A percentile compares a stretch with the other conserved stretches of the same genome.
These are phyloP conservation scores for Noctua fimbriata DNA, from an alignment of 2,888 invertebrate genomes.

Conservation along the genomic window DNA sequence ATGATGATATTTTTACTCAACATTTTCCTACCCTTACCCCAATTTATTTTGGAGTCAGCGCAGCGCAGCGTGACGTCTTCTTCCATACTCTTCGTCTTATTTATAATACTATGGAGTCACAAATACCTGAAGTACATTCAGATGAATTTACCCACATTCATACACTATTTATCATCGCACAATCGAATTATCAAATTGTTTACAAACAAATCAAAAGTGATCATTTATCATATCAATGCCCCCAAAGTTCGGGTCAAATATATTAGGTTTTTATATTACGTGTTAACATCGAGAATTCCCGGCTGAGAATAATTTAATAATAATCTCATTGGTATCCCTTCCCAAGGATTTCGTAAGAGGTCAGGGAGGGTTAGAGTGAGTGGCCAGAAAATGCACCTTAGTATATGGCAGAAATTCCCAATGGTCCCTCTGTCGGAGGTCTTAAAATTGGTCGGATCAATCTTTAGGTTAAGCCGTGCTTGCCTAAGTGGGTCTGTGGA, in stretches of 20 bases:
- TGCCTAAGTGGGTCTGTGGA: no score
- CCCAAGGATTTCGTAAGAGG: constrained; percentile 42
- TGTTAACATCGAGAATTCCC: constrained; percentile 18
- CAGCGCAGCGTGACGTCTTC: background rate
- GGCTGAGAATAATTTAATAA: constrained; percentile 20
- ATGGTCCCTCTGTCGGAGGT: no score
- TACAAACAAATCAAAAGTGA: constrained; percentile 49
- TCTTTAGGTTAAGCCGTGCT: no score
- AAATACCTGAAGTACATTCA: background rate
- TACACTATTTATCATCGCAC: constrained; percentile 5
- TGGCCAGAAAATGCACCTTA: background rate
- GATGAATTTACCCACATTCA: background rate
- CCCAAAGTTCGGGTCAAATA: constrained; percentile 52
- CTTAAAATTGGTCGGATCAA: no score
- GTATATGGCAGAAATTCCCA: background rate
- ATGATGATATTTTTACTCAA: background rate
- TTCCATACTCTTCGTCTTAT: background rate
- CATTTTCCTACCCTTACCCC: background rate
- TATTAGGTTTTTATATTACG: constrained; percentile 49
- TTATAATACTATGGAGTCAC: background rate
- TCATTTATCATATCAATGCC: constrained; percentile 38
- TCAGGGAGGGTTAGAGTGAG: constrained; percentile 16
- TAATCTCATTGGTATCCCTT: constrained; percentile 15
- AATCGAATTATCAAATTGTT: constrained; percentile 50
- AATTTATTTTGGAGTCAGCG: background rate